phyloP scores from a whole-genome alignment of 2,113 vertebrate genomes.

The Sorex fumeus region DNA sequence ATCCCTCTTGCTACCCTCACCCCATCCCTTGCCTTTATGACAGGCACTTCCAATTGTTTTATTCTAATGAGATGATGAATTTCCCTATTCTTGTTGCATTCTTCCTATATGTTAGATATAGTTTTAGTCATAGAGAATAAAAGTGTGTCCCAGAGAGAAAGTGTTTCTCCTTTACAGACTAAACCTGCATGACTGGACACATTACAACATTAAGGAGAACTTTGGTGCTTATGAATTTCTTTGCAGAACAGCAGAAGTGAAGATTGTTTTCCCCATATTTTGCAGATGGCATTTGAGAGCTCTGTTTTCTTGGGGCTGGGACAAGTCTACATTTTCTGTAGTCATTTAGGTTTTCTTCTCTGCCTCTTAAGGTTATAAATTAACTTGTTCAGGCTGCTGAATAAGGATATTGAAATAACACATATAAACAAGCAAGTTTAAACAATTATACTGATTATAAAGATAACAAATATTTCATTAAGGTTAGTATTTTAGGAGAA shows the following conservation, averaged over 20 bases:
- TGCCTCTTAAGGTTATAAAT: background rate
- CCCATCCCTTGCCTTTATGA: too few species aligned
- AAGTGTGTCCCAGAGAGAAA: background rate
- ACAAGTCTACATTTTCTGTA: background rate
- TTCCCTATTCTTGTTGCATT: slow-evolving; percentile 4
- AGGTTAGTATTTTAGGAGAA: background rate
- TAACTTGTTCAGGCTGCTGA: background rate
- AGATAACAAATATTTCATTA: background rate
- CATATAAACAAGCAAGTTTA: background rate
- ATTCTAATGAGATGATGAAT: slow-evolving; percentile 39
- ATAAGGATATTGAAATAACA: background rate
- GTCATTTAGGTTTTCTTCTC: background rate
- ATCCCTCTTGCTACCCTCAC: too few species aligned
- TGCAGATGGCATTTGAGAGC: background rate
- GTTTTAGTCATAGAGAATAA: background rate
- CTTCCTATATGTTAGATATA: background rate
- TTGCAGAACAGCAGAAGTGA: slow-evolving; percentile 21
- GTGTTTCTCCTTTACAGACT: background rate
- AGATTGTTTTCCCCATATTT: background rate
- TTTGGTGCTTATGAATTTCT: background rate
- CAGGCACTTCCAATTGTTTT: background rate
- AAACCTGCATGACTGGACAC: background rate
- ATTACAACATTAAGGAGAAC: background rate
- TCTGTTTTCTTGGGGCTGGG: background rate
- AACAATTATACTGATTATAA: background rate